A percentile compares a stretch with the other conserved stretches of the same genome.
Conservation (phyloP, 2,797 vertebrate genomes). For the Hoplostethus atlanticus region DNA sequence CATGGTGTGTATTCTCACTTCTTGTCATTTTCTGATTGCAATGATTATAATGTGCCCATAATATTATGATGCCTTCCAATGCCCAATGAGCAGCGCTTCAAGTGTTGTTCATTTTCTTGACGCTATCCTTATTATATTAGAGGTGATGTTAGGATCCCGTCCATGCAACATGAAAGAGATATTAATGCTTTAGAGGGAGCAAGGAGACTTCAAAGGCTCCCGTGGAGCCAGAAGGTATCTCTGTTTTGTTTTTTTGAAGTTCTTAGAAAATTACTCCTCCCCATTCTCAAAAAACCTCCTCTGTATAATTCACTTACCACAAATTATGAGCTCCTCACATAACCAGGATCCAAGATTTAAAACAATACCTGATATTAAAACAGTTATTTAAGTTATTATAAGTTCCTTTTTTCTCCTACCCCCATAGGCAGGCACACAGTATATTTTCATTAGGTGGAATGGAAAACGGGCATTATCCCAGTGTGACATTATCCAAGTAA, state of each 20-base stretch:
- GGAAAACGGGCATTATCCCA: constrained; percentile 42
- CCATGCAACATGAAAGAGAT: constrained; percentile 68
- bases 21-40: background rate
- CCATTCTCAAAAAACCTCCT: constrained; percentile 50
- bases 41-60: background rate
- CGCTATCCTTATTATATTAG: constrained; percentile 45
- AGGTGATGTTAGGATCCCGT: constrained; percentile 51
- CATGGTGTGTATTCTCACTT: background rate
- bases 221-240: constrained; percentile 61
- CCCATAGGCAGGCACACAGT: constrained; percentile 42
- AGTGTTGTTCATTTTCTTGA: constrained; percentile 20
- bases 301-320: constrained; percentile 64
- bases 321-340: constrained; percentile 49
- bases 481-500: constrained; percentile 41
- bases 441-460: constrained; percentile 57
- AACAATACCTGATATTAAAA: constrained; percentile 43
- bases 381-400: constrained; percentile 25
- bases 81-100: constrained; percentile 1
- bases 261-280: constrained; percentile 54
- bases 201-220: constrained; percentile 66
- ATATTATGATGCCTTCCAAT: background rate
- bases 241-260: constrained; percentile 59
- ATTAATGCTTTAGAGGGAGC: constrained; percentile 44
- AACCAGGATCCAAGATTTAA: constrained; percentile 35
- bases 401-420: background rate